Percentiles rank a stretch among this genome's conserved stretches.
Conservation (phyloP, 2,888 invertebrate genomes). For the Limnephilus auricula region DNA sequence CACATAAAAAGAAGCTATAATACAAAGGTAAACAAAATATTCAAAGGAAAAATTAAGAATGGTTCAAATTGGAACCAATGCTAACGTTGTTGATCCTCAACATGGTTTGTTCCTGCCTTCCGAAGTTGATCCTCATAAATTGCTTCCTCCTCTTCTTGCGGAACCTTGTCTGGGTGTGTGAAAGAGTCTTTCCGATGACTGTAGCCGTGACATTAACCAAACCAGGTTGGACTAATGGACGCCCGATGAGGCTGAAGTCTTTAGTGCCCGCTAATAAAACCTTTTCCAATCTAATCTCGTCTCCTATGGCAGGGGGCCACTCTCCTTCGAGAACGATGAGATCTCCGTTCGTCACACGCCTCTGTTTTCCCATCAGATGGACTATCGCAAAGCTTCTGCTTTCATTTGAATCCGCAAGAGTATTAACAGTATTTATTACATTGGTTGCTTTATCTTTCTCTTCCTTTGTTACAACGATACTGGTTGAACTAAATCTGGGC, state of each 20-base stretch:
- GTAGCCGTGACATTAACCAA: conserved; percentile 88
- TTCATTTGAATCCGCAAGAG: conserved; percentile 77
- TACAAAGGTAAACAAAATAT: not conserved
- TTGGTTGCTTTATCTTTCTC: conserved; percentile 71
- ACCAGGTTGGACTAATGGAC: conserved; percentile 86
- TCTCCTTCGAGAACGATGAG: conserved; percentile 88
- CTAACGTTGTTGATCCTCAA: conserved; percentile 87
- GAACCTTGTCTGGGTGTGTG: conserved; percentile 88
- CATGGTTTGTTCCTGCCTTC: conserved; percentile 84
- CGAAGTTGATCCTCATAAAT: conserved; percentile 85
- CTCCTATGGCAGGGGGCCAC: conserved; percentile 90
- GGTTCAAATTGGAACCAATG: conserved; percentile 78
- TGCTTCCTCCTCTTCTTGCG: conserved; percentile 88
- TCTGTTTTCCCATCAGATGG: conserved; percentile 89
- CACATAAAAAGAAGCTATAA: not conserved
- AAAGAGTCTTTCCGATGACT: conserved; percentile 89
- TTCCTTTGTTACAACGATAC: conserved; percentile 18
- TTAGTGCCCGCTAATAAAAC: conserved; percentile 87
- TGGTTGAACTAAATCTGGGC: conserved; percentile 42
- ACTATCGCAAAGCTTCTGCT: conserved; percentile 89
- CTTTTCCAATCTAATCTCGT: conserved; percentile 89
- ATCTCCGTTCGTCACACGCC: conserved; percentile 91
- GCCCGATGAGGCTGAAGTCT: conserved; percentile 89
- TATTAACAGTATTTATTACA: conserved; percentile 81
- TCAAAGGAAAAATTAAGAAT: conserved; percentile 68